These are phyloP conservation scores for Peromyscus polionotus DNA, from an alignment of 2,113 vertebrate species.

Conservation along the genomic window DNA sequence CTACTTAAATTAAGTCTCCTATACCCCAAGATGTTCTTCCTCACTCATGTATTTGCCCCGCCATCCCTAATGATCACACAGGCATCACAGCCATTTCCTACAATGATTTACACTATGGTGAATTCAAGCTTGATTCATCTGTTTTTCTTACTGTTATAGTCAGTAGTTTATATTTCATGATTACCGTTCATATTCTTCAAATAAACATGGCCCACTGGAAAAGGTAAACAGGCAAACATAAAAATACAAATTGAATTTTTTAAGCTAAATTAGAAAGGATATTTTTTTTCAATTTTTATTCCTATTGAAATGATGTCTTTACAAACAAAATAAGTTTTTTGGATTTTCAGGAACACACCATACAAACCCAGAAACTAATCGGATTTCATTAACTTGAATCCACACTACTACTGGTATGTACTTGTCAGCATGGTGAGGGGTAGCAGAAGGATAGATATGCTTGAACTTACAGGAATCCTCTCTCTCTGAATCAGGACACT, in stretches of 20 bases:
- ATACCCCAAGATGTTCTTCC: not conserved
- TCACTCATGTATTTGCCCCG: not conserved
- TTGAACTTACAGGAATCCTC: not conserved
- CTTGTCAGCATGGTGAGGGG: fast-evolving
- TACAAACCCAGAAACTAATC: conserved; percentile 20
- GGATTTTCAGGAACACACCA: not conserved
- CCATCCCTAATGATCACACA: not conserved
- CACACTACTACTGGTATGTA: not conserved
- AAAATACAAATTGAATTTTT: conserved; percentile 52
- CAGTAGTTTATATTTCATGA: not conserved
- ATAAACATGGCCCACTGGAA: not conserved
- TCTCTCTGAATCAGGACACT: not conserved
- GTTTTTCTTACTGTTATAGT: not conserved
- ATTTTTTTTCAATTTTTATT: not conserved
- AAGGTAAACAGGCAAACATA: not conserved
- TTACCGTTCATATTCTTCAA: conserved; percentile 7
- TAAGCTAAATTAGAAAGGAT: conserved; percentile 46
- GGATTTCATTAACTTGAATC: not conserved
- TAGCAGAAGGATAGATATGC: not conserved
- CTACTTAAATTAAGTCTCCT: conserved; percentile 70
- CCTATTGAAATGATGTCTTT: not conserved
- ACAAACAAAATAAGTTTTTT: not conserved
- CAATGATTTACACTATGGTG: not conserved
- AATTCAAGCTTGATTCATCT: not conserved
- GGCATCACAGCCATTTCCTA: not conserved